phyloP scores from a whole-genome alignment of 2,888 invertebrate species.

The Crematogaster levior region DNA sequence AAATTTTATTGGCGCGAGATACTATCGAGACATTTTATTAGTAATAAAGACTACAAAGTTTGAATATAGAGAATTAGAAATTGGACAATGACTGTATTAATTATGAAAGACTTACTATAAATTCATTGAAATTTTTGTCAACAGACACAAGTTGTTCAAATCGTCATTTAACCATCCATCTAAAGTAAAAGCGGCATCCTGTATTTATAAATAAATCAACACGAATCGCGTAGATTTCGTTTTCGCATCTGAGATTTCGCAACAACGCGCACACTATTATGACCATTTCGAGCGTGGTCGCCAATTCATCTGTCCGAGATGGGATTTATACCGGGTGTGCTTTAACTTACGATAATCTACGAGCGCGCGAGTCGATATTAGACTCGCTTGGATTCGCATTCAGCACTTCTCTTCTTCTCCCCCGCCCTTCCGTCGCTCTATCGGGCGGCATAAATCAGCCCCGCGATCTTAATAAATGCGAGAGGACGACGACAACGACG shows the following conservation, averaged over 20 bases:
- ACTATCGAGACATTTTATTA: neutral
- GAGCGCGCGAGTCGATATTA: constrained; percentile 68
- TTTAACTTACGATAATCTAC: constrained; percentile 67
- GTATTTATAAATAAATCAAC: neutral
- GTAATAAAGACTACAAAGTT: neutral
- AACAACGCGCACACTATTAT: constrained; percentile 13
- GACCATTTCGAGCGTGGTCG: constrained; percentile 11
- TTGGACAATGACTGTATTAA: neutral
- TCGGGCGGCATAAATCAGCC: constrained; percentile 82
- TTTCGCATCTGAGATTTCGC: neutral
- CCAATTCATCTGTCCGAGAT: constrained; percentile 77
- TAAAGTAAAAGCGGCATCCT: neutral
- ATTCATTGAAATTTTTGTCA: neutral
- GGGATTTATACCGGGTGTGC: constrained; percentile 55
- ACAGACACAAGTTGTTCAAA: neutral
- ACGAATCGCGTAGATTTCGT: neutral
- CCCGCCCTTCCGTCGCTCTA: constrained; percentile 60
- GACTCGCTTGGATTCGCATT: constrained; percentile 76
- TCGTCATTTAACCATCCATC: neutral
- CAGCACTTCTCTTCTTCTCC: constrained; percentile 59
- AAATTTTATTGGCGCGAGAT: neutral
- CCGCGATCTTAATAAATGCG: constrained; percentile 84
- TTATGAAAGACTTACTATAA: too few species aligned
- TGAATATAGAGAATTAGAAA: neutral
- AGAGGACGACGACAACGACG: constrained; percentile 60